Percentiles rank a stretch among this genome's conserved stretches.
These are phyloP conservation scores for Tragelaphus scriptus DNA, from an alignment of 2,113 vertebrate genomes.

Conservation along the genomic window DNA sequence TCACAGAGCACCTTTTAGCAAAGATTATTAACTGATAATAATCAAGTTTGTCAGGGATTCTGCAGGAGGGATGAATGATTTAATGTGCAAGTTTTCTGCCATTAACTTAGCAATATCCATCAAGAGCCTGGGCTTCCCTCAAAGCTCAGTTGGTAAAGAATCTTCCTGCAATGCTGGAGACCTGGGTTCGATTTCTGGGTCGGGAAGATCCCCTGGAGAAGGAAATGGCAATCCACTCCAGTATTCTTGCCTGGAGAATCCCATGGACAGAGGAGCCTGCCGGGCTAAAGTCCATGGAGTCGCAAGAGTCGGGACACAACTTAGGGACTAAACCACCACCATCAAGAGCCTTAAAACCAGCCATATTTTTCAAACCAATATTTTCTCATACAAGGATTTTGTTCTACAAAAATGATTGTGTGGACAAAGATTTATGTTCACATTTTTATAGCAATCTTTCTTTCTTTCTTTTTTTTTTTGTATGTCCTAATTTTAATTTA, in stretches of 20 bases:
- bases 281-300: fast-evolving
- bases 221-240: neutral
- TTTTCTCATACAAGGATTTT: neutral
- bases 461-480: too few species aligned
- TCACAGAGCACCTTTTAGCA: neutral
- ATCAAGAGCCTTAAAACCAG: neutral
- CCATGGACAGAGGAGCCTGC: neutral
- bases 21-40: neutral
- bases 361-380: neutral
- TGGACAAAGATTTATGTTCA: neutral
- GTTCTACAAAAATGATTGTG: neutral
- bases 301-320: fast-evolving
- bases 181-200: neutral
- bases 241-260: neutral
- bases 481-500: neutral
- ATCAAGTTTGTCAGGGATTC: neutral
- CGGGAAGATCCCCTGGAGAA: neutral
- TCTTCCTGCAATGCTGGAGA: neutral
- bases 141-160: neutral
- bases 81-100: neutral
- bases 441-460: neutral
- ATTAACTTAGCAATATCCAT: neutral
- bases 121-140: neutral
- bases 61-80: neutral
- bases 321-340: neutral